Conservation (phyloP, 2,113 vertebrate genomes). For the Sinosuthora webbiana region DNA sequence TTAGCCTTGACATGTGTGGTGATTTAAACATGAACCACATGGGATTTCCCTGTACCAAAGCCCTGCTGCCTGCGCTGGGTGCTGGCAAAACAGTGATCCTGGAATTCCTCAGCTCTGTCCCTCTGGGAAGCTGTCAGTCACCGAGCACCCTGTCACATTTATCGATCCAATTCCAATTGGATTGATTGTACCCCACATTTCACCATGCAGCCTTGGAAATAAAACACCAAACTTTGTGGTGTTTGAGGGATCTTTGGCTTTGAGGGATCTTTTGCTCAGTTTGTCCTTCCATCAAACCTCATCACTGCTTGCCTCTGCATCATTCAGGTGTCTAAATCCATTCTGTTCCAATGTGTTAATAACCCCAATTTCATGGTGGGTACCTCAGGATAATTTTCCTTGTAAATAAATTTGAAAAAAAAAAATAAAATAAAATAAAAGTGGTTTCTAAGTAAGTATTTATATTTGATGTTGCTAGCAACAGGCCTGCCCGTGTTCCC, state of each 20-base stretch:
- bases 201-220: background rate
- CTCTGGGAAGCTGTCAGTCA: background rate
- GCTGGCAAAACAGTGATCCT: background rate
- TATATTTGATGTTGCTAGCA: slow-evolving; percentile 38
- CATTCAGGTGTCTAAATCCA: background rate
- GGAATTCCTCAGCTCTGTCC: background rate
- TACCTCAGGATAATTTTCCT: background rate
- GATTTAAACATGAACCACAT: background rate
- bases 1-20: background rate
- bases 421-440: too few relatives aligned
- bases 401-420: background rate
- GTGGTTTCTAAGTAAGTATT: slow-evolving; percentile 6
- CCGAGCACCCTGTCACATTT: background rate
- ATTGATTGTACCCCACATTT: background rate
- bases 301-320: background rate
- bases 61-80: background rate
- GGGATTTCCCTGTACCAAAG: background rate
- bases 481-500: slow-evolving; percentile 27
- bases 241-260: too few relatives aligned
- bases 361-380: background rate
- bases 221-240: background rate
- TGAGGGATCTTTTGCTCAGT: background rate
- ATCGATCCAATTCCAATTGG: background rate
- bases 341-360: background rate
- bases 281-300: background rate